phyloP scores from a whole-genome alignment of 1,140 invertebrate genomes.

The Tetramorium simillimum region DNA sequence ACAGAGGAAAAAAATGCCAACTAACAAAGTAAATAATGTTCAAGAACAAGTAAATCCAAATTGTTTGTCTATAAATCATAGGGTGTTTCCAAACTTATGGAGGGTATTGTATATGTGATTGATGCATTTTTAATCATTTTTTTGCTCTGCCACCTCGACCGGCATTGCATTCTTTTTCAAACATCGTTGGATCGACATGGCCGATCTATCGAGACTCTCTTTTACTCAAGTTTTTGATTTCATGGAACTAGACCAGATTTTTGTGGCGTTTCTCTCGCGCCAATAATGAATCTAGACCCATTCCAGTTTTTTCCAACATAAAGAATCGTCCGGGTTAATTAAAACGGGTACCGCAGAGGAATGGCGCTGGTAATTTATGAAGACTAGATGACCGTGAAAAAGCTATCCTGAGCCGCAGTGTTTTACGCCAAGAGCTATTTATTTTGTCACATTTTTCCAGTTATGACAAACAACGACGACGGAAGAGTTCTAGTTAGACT shows the following conservation, averaged over 20 bases:
- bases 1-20: too few relatives aligned
- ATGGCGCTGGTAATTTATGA: constrained; percentile 54
- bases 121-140: too few relatives aligned
- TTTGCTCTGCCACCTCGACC: too few relatives aligned
- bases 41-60: too few relatives aligned
- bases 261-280: not conserved
- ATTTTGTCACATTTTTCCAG: not conserved
- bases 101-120: too few relatives aligned
- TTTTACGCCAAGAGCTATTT: constrained; percentile 28
- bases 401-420: not conserved
- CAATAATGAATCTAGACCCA: constrained; percentile 63
- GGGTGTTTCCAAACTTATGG: too few relatives aligned
- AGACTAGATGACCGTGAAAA: constrained; percentile 42
- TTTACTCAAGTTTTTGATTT: constrained; percentile 2
- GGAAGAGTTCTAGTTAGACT: not conserved
- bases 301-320: constrained; percentile 42
- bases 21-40: too few relatives aligned
- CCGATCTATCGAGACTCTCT: not conserved
- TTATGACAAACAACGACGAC: not conserved
- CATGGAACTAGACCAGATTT: constrained; percentile 50
- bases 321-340: constrained; percentile 63
- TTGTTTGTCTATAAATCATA: too few relatives aligned
- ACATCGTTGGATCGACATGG: not conserved
- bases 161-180: too few relatives aligned
- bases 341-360: constrained; percentile 43